phyloP scores from a whole-genome alignment of 1,140 invertebrate species.

The Cotesia glomerata region DNA sequence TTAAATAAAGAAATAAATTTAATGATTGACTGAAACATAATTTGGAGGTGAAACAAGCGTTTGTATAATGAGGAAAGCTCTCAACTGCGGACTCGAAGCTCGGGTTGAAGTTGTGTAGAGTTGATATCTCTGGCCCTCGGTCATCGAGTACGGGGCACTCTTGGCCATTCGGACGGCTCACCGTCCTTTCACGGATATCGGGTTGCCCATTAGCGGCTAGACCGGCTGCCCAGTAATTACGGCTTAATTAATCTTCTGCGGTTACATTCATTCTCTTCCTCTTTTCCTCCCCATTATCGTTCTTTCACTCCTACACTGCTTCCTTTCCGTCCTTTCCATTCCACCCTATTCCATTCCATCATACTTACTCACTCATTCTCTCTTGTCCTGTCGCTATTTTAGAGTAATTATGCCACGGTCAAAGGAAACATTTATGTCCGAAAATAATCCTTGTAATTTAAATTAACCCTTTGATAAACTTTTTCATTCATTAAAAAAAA shows the following conservation, averaged over 20 bases:
- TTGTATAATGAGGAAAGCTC: not conserved
- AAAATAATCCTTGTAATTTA: not conserved
- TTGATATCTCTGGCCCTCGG: constrained; percentile 34
- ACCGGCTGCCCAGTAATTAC: constrained; percentile 59
- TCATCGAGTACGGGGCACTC: constrained; percentile 38
- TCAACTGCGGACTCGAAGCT: not conserved
- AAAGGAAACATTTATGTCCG: not conserved
- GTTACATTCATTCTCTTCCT: constrained; percentile 39
- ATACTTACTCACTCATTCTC: constrained; percentile 25
- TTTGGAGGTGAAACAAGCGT: not conserved
- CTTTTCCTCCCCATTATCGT: constrained; percentile 23
- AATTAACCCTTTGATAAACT: not conserved
- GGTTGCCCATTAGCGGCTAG: constrained; percentile 59
- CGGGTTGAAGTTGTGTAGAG: not conserved
- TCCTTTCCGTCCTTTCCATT: too few relatives aligned
- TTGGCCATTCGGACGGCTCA: constrained; percentile 50
- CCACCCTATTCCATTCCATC: constrained; percentile 38
- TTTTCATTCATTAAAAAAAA: not conserved
- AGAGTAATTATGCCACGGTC: not conserved
- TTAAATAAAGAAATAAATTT: not conserved
- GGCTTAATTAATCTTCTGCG: constrained; percentile 58
- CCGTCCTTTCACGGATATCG: constrained; percentile 58
- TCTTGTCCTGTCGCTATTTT: not conserved
- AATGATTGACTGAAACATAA: not conserved
- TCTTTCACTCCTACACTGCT: too few relatives aligned